Base-by-base conservation (phyloP, 2,888 invertebrate genomes). In the Tenthredo notha region DNA sequence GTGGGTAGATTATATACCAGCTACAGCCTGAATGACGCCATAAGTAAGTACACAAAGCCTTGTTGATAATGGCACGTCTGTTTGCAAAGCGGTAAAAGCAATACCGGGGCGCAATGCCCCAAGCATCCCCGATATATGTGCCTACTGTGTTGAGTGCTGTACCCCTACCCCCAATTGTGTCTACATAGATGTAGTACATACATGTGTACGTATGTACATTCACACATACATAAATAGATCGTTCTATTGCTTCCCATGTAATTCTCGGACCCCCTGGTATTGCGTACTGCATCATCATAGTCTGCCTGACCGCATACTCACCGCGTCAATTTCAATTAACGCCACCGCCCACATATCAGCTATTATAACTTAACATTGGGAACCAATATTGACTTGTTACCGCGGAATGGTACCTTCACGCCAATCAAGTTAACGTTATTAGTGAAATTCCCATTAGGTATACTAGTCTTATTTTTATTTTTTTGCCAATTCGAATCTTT, bases 11-110 rank as follows among this genome's bases (percentile, higher is more conserved):
- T 80, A 80, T 80, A 80, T 40, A 67, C 67, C 25, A 74, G 40
- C 40, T 43, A 43, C 29, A 65, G 67, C 43, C 67, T 84, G 84
- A 82, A 85, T 87, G 74, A 85, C 86, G 86, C 74, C 74, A 86
- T 86, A 87, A 87, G 86, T 85, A 85, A 87, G 87, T 84, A 86
- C 78, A 87, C 84, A 86, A 86, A 82, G 78, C 86, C 85, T 85
- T 85, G 85, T 87, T 88, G 89, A 89, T 89, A 88, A 89, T 88
- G 89, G 87, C 86, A 86, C 87, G 86, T 88, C 85, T 89, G 88
- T 89, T 89, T 89, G 87, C 87, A 86, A 86, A 85, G 85, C 85
- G 87, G 88, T 89, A 87, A 89, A 89, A 89, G 88, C 88, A 87
- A 87, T 88, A 87, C 80, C 85, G 86, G 70, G 85, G 85, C 85